Percentiles rank a stretch among this genome's conserved stretches.
phyloP scores from a whole-genome alignment of 2,797 vertebrate genomes.

The Semotilus atromaculatus region DNA sequence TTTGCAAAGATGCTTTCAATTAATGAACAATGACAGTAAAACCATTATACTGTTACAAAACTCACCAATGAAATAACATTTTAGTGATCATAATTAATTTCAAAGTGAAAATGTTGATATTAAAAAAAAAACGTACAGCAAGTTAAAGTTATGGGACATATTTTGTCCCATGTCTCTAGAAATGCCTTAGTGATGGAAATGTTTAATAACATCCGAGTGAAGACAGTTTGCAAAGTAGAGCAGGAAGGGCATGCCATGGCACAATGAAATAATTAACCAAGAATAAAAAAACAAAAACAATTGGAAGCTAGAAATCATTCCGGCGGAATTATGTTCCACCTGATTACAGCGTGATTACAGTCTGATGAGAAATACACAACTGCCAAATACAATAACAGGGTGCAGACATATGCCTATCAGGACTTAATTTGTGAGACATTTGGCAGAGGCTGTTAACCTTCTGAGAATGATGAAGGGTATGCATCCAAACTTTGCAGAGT shows the following conservation, averaged over 20 bases:
- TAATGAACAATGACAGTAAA: background rate
- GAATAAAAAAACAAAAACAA: background rate
- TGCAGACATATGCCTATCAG: conserved; percentile 36
- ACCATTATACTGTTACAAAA: background rate
- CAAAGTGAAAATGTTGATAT: background rate
- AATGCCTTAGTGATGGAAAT: background rate
- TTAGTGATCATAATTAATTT: background rate
- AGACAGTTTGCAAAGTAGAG: conserved; percentile 9
- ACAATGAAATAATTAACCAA: conserved; percentile 16
- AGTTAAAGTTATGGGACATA: background rate
- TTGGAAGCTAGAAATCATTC: conserved; percentile 19
- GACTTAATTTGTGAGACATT: conserved; percentile 24
- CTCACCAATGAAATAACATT: background rate
- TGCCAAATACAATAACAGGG: conserved; percentile 45
- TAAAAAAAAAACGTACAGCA: background rate
- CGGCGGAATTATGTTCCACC: conserved; percentile 5
- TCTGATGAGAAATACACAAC: conserved; percentile 49
- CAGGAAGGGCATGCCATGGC: conserved; percentile 10
- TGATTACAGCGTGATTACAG: conserved; percentile 44
- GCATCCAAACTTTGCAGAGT: background rate
- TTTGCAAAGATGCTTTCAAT: background rate
- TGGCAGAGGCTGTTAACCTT: conserved; percentile 24
- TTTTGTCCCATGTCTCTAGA: background rate
- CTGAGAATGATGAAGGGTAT: conserved; percentile 15
- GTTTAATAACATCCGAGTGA: conserved; percentile 14